phyloP scores from a whole-genome alignment of 2,888 invertebrate species.

The Mimumesa dahlbomi region DNA sequence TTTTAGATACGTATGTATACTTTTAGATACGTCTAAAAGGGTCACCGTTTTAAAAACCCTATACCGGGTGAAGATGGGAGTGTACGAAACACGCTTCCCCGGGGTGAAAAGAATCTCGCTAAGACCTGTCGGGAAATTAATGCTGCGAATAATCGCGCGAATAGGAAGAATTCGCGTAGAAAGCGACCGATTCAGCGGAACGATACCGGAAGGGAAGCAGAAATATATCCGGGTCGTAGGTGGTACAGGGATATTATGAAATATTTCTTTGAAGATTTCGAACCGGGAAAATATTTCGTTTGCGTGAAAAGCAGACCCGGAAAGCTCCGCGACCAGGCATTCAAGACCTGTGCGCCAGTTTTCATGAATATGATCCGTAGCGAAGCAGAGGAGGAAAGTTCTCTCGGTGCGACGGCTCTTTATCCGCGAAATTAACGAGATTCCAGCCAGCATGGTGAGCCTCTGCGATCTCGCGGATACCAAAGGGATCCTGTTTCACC shows the following conservation, averaged over 20 bases:
- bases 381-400: slow-evolving; percentile 32
- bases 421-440: slow-evolving; percentile 53
- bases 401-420: slow-evolving; percentile 18
- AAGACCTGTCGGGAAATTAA: slow-evolving; percentile 8
- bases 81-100: not conserved
- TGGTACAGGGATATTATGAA: slow-evolving; percentile 42
- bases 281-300: slow-evolving; percentile 29
- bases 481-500: not conserved
- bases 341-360: slow-evolving; percentile 42
- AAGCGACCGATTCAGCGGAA: not conserved
- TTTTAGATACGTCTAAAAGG: no score
- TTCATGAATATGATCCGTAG: slow-evolving; percentile 42
- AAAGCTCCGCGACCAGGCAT: slow-evolving; percentile 17
- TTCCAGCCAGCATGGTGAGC: slow-evolving; percentile 23
- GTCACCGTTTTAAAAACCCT: no score
- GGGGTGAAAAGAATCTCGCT: slow-evolving; percentile 27
- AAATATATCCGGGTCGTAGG: slow-evolving; percentile 8
- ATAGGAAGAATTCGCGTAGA: slow-evolving; percentile 11
- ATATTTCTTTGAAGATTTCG: slow-evolving; percentile 50
- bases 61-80: no score
- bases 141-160: slow-evolving; percentile 22
- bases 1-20: no score
- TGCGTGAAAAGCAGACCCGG: not conserved
- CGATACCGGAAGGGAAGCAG: not conserved
- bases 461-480: not conserved